These are phyloP conservation scores for Neodiprion lecontei DNA, from an alignment of 1,140 invertebrate genomes.

Conservation along the genomic window DNA sequence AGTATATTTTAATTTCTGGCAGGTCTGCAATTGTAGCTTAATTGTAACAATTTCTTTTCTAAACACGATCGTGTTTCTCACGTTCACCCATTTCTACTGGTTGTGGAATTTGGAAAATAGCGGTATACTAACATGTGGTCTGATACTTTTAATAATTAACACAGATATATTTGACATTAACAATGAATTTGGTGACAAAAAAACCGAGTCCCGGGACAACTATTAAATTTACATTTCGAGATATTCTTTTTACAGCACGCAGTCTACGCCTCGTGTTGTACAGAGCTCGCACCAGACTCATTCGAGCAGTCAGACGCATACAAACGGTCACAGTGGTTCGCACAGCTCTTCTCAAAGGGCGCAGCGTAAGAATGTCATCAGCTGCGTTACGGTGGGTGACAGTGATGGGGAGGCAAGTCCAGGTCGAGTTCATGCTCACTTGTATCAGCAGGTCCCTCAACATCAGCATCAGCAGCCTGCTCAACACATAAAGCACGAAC, in stretches of 20 bases:
- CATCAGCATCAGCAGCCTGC: conserved; percentile 55
- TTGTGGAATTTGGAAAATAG: no score
- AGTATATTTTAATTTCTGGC: no score
- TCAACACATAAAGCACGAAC: conserved; percentile 66
- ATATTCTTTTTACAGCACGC: conserved; percentile 46
- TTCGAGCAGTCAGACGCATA: conserved; percentile 42
- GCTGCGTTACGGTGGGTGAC: conserved; percentile 82
- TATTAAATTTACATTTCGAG: no score
- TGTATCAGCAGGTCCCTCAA: conserved; percentile 54
- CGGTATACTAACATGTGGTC: no score
- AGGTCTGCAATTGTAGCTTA: no score
- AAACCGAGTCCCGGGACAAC: no score
- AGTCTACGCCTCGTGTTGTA: conserved; percentile 54
- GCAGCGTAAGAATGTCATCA: conserved; percentile 76
- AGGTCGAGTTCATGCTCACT: conserved; percentile 49
- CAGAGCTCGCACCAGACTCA: conserved; percentile 47
- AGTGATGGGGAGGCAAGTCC: conserved; percentile 79
- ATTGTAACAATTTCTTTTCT: no score
- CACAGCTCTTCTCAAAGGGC: conserved; percentile 42
- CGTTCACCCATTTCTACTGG: no score
- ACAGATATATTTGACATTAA: no score
- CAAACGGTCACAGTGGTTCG: conserved; percentile 38
- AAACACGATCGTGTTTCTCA: no score
- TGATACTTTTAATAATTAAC: no score
- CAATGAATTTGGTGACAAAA: no score